Evolutionary conservation across 2,113 vertebrate genomes (phyloP), one percentile per base, ranked within the genome.

Genomic region (Crocuta crocuta): DNA sequence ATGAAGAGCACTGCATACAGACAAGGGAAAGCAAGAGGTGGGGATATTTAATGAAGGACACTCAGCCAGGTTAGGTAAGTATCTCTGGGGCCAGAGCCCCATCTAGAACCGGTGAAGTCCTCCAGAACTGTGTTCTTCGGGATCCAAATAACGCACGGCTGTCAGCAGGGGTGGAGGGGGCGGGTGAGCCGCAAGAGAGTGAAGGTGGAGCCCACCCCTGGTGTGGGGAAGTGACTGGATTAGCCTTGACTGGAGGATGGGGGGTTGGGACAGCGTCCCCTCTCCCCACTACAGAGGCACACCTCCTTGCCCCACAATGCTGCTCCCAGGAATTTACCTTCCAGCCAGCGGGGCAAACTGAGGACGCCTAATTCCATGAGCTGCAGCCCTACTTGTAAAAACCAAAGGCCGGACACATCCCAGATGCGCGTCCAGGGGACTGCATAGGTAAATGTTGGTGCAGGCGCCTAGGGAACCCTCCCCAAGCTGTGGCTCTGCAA

Each of bases 381-480:
- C 35, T 0, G 48, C 53, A 39, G 63, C 55, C 8, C 50, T 2
- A 23, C n/a, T 8, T 33, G 33, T 4, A 48, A 63, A 23, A 16
- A 23, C 23, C 10, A 26, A 76, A 63, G 80, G 71, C 93, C n/a
- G 23, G 65, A 21, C 70, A 35, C 26, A 35, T 39, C 63, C 68
- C 78, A 24, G 50, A 16, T 15, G 10, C 24, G 5, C 0, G 0
- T 23, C 61, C 76, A 16, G 70, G 48, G 53, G 28, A 24, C 61
- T 1, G 2, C 61, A 15, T 45, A 31, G 17, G 39, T 10, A 33
- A 61, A 31, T 6, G 19, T 55, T 0, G 28, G 71, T 4, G 31
- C 63, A 83, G 23, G 21, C 35, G 15, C 33, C 17, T 0, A 3
- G n/a, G 4, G 61, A 39, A 9, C 23, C 17, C n/a, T 33, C n/a